phyloP scores from a whole-genome alignment of 2,888 invertebrate species.

The Bellardia pandia region DNA sequence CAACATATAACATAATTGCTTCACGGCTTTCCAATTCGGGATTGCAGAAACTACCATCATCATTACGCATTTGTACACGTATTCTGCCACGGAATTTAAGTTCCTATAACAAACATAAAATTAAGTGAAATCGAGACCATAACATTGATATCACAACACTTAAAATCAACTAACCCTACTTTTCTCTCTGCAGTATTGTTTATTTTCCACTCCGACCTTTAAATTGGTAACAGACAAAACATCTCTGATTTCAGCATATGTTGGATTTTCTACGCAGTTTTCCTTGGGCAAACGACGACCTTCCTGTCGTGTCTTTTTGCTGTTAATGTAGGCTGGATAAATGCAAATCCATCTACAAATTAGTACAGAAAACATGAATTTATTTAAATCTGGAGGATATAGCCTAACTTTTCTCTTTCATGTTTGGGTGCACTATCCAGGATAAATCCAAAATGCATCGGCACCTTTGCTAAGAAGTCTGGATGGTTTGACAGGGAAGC shows the following conservation, averaged over 20 bases:
- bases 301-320: slow-evolving; percentile 94
- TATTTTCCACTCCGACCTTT: slow-evolving; percentile 95
- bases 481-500: too few species aligned
- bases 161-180: slow-evolving; percentile 87
- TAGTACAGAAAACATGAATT: not conserved
- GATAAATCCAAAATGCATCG: too few species aligned
- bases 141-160: not conserved
- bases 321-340: slow-evolving; percentile 98
- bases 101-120: slow-evolving; percentile 85
- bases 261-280: slow-evolving; percentile 97
- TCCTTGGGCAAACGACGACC: slow-evolving; percentile 94
- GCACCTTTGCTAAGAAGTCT: too few species aligned
- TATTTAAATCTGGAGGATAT: not conserved
- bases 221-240: slow-evolving; percentile 93
- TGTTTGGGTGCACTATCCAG: too few species aligned
- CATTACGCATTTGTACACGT: slow-evolving; percentile 95
- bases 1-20: slow-evolving; percentile 90
- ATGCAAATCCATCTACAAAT: slow-evolving; percentile 95
- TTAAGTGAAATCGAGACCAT: not conserved
- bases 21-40: slow-evolving; percentile 90
- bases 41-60: slow-evolving; percentile 91
- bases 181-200: slow-evolving; percentile 94
- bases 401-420: not conserved
- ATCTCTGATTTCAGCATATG: slow-evolving; percentile 97
- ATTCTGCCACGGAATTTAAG: slow-evolving; percentile 93